Evolutionary conservation across 2,113 vertebrate species (phyloP).

Genomic region (Psettodes erumei): DNA sequence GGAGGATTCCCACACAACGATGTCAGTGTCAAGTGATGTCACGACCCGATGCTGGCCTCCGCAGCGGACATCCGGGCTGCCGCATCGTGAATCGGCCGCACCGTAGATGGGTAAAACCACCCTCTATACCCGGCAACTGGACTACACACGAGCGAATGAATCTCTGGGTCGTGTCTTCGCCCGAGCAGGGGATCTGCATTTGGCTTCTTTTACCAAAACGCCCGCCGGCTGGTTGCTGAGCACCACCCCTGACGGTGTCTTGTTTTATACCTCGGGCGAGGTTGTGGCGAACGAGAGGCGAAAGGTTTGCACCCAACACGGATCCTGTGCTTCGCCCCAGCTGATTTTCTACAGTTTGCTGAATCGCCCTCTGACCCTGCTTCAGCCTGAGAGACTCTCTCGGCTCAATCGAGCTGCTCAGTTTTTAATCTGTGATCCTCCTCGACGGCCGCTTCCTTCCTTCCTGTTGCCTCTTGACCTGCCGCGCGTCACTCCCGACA

Average conservation of each 20-base stretch:
- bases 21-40: background rate
- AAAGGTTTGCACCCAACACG: background rate
- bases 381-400: background rate
- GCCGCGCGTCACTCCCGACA: too few relatives aligned
- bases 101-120: background rate
- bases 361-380: background rate
- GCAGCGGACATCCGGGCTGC: background rate
- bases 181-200: constrained; percentile 18
- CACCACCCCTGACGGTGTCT: background rate
- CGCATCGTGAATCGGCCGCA: constrained; percentile 13
- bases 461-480: too few relatives aligned
- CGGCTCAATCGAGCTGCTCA: background rate
- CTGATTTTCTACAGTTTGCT: background rate
- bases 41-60: constrained; percentile 7
- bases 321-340: background rate
- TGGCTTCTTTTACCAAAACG: constrained; percentile 32
- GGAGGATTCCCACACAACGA: background rate
- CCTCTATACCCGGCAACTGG: background rate
- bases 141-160: constrained; percentile 1
- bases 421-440: background rate
- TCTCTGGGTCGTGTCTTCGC: constrained; percentile 2
- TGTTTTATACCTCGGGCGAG: constrained; percentile 7
- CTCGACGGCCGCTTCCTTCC: background rate
- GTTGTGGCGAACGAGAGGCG: too few relatives aligned
- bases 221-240: constrained; percentile 27